Evolutionary conservation across 1,140 invertebrate genomes (phyloP), one percentile per base, ranked within the genome.

Genomic region (Hyposmocoma kahamanoa): DNA sequence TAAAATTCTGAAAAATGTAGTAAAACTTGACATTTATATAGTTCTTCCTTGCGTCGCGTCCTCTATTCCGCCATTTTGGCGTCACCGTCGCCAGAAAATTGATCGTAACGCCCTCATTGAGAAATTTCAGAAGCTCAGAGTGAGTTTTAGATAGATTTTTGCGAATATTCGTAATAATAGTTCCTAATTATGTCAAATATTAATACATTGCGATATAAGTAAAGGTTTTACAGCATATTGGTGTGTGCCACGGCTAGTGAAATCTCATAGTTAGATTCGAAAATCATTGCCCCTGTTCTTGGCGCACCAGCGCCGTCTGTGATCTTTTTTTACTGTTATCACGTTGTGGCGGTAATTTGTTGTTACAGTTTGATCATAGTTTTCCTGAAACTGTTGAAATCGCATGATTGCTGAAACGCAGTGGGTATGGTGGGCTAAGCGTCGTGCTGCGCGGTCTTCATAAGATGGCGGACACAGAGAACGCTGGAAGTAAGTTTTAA

Each of bases 21-120:
- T n/a, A n/a, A n/a, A n/a, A n/a, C n/a, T n/a, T n/a, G n/a, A n/a
- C n/a, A n/a, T n/a, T n/a, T n/a, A 3, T 30, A 47, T 46, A 59
- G 38, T 55, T 62, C 54, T 53, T 24, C 10, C 38, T 51, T 51
- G 22, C 52, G 54, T 17, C n/a, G 55, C 53, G 62, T 67, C 62
- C 61, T 39, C 50, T 46, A 47, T 51, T 53, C 67, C 56, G 65
- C 75, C 77, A 79, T 81, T 73, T 72, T 57, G 68, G 75, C 75
- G 76, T 82, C 68, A 66, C 67, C 60, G 65, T 82, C 69, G 76
- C 74, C 45, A 55, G 46, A 55, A 54, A 67, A 73, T 73, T 79
- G 78, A 82, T 78, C 66, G 65, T 62, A 74, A 82, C 78, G 78
- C 78, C 78, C 76, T 78, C 76, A 63, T 73, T 76, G 72, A 66